Conservation (phyloP, 2,888 invertebrate genomes). For the Abrostola tripartita region DNA sequence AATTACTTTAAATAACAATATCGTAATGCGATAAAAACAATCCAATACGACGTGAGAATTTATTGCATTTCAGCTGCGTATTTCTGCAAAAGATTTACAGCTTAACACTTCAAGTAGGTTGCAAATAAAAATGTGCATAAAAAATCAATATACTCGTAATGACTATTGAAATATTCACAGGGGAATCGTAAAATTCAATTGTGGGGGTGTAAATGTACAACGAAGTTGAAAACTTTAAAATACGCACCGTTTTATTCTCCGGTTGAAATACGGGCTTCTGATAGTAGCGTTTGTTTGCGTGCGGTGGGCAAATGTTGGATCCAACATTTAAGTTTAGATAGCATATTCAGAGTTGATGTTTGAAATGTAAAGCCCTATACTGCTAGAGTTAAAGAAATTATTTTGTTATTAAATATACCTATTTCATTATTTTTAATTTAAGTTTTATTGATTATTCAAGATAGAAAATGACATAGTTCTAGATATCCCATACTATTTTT, state of each 20-base stretch:
- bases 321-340: conserved; percentile 26
- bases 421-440: no score
- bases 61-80: conserved; percentile 40
- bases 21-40: conserved; percentile 34
- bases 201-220: conserved; percentile 70
- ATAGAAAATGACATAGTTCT: no score
- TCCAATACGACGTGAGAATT: conserved; percentile 36
- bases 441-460: no score
- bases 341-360: background rate
- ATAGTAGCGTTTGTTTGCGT: conserved; percentile 51
- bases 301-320: conserved; percentile 48
- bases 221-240: conserved; percentile 63
- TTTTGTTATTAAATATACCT: no score
- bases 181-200: conserved; percentile 68
- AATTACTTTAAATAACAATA: conserved; percentile 40
- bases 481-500: no score
- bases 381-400: no score
- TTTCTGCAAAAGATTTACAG: conserved; percentile 51
- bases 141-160: conserved; percentile 59
- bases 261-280: conserved; percentile 59
- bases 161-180: conserved; percentile 61
- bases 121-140: conserved; percentile 64
- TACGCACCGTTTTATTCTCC: conserved; percentile 59
- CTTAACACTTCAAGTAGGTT: conserved; percentile 49
- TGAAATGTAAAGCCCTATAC: no score